phyloP scores from a whole-genome alignment of 2,113 vertebrate species.

The Ptychochromis oligacanthus region DNA sequence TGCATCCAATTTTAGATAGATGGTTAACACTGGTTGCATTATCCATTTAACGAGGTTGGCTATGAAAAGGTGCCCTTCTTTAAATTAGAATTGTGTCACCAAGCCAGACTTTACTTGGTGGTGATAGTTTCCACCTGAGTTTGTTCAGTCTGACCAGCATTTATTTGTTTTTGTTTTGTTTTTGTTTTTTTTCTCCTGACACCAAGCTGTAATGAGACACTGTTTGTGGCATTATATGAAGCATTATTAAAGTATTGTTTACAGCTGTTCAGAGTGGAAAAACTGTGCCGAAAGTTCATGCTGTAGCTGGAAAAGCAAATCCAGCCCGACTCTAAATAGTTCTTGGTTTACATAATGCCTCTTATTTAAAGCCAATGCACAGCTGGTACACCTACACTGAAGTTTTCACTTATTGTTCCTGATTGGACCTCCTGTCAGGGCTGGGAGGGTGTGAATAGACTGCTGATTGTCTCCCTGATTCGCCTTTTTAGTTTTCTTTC shows the following conservation, averaged over 20 bases:
- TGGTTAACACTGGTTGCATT: neutral
- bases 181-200: neutral
- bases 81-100: neutral
- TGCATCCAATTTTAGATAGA: neutral
- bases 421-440: neutral
- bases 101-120: neutral
- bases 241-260: conserved; percentile 13
- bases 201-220: neutral
- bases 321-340: neutral
- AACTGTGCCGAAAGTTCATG: neutral
- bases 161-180: too few species aligned
- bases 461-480: neutral
- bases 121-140: neutral
- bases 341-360: neutral
- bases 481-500: neutral
- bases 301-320: neutral
- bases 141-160: neutral
- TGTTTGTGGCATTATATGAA: neutral
- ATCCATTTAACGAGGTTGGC: neutral
- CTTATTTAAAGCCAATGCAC: neutral
- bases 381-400: neutral
- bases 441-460: neutral
- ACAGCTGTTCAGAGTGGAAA: neutral
- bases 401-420: conserved; percentile 4
- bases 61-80: neutral